A percentile compares a stretch with the other conserved stretches of the same genome.
Evolutionary conservation across 2,797 vertebrate genomes (phyloP).

Genomic region (Spinibarbus caldwelli): DNA sequence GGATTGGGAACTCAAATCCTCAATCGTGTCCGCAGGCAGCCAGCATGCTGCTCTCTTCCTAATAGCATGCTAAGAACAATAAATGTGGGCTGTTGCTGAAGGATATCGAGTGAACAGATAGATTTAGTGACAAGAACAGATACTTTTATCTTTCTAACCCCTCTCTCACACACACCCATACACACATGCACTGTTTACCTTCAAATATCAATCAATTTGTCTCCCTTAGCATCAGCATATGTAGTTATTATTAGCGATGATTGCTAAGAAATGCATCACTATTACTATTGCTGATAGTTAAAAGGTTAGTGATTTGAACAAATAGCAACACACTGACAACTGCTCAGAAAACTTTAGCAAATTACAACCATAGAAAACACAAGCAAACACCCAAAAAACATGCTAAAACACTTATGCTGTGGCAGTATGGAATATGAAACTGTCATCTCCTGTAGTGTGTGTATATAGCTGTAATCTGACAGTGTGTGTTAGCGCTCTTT

Average conservation of each 20-base stretch:
- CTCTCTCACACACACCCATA: not conserved
- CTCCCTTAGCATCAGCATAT: too few species aligned
- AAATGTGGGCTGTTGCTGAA: not conserved
- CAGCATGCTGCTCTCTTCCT: constrained; percentile 17
- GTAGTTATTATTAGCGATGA: not conserved
- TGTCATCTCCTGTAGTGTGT: constrained; percentile 1
- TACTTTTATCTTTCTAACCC: not conserved
- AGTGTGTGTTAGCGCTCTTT: not conserved
- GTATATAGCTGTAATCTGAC: constrained; percentile 14
- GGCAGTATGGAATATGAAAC: not conserved
- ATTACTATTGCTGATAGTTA: not conserved
- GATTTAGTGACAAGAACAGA: not conserved
- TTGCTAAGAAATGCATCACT: not conserved
- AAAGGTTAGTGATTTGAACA: not conserved
- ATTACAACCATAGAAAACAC: not conserved
- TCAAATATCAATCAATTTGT: not conserved
- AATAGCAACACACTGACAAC: not conserved
- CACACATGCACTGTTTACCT: not conserved
- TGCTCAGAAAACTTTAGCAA: too few species aligned
- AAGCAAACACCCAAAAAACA: not conserved
- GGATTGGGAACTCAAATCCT: not conserved
- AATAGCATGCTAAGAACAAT: constrained; percentile 6
- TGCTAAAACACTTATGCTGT: not conserved
- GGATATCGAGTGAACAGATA: not conserved
- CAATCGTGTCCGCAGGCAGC: not conserved